phyloP scores from a whole-genome alignment of 1,140 invertebrate species.

The Ips nitidus region DNA sequence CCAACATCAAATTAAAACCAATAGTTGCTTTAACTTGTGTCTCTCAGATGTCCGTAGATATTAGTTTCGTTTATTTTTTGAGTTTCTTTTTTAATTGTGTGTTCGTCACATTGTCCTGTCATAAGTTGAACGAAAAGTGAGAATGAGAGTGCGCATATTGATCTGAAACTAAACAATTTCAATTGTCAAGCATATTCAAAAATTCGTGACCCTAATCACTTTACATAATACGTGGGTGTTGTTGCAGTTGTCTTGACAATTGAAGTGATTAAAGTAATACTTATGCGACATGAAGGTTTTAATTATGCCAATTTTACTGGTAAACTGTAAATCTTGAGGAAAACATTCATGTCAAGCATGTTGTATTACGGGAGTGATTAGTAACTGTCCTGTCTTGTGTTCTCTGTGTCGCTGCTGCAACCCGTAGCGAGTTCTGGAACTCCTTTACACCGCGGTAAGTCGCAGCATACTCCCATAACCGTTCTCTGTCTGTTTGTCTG shows the following conservation, averaged over 20 bases:
- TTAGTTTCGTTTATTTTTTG: slow-evolving; percentile 47
- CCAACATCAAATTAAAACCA: slow-evolving; percentile 7
- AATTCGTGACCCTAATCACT: slow-evolving; percentile 1
- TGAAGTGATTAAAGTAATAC: slow-evolving; percentile 30
- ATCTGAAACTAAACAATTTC: slow-evolving; percentile 24
- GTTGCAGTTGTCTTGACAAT: slow-evolving; percentile 14
- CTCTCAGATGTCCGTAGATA: slow-evolving; percentile 53
- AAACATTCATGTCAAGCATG: slow-evolving; percentile 49
- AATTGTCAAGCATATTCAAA: slow-evolving; percentile 20
- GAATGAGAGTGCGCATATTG: slow-evolving; percentile 35
- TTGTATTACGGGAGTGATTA: slow-evolving; percentile 65
- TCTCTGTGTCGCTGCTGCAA: slow-evolving; percentile 70
- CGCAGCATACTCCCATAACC: slow-evolving; percentile 61
- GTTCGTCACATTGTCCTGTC: slow-evolving; percentile 48
- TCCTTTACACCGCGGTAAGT: slow-evolving; percentile 96
- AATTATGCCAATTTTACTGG: background rate
- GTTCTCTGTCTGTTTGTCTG: slow-evolving; percentile 50
- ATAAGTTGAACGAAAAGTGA: slow-evolving; percentile 39
- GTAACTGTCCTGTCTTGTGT: slow-evolving; percentile 73
- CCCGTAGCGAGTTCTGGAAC: slow-evolving; percentile 92
- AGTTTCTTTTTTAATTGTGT: slow-evolving; percentile 40
- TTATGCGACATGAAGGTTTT: slow-evolving; percentile 29
- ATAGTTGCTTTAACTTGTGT: slow-evolving; percentile 50
- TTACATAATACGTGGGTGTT: background rate
- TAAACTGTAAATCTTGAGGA: background rate